Evolutionary conservation across 2,113 vertebrate genomes (phyloP).

Genomic region (Aegotheles bennettii): DNA sequence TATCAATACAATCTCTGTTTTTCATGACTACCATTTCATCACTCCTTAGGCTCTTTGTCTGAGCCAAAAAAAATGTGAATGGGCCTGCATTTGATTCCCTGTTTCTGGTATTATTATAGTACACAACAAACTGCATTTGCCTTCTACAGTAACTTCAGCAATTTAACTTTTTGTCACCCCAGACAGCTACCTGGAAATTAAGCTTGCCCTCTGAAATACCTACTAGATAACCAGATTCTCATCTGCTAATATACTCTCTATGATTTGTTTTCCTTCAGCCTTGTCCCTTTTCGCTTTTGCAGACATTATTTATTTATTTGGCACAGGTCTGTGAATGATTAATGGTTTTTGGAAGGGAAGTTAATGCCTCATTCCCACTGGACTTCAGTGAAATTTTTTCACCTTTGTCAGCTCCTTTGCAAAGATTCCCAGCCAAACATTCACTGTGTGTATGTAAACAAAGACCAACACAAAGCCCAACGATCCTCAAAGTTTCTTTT

Average conservation of each 20-base stretch:
- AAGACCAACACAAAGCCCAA: background rate
- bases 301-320: conserved; percentile 1
- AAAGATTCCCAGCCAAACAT: background rate
- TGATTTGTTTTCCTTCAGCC: background rate
- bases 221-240: background rate
- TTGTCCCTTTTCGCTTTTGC: background rate
- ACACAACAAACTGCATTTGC: background rate
- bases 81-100: background rate
- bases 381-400: conserved; percentile 13
- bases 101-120: background rate
- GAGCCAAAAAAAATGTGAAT: background rate
- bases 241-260: background rate
- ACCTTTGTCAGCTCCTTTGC: conserved; percentile 16
- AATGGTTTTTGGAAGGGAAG: conserved; percentile 10
- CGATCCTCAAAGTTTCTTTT: background rate
- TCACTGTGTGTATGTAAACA: background rate
- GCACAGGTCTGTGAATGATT: background rate
- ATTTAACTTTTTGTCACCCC: background rate
- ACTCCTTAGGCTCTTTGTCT: background rate
- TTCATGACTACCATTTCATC: background rate
- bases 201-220: background rate
- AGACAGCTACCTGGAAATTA: conserved; percentile 30
- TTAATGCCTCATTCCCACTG: conserved; percentile 10
- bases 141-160: background rate
- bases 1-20: background rate